These are phyloP conservation scores for Stichodactyla helianthus DNA, from an alignment of 64 coral and sea anemone species.

Conservation along the genomic window DNA sequence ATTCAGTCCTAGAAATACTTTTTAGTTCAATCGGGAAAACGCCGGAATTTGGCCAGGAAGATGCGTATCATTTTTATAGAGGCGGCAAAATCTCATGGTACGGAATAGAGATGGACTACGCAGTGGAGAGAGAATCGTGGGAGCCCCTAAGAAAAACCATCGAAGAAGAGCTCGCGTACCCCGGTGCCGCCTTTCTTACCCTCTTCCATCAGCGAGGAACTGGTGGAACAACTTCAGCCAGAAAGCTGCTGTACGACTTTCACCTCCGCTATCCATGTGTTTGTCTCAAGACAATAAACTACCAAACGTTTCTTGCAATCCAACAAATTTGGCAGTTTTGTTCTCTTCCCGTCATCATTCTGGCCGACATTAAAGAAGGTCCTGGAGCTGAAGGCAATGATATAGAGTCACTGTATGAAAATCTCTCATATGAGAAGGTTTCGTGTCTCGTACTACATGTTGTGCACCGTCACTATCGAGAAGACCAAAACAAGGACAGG, in stretches of 20 bases:
- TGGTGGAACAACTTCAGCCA: slow-evolving; percentile 70
- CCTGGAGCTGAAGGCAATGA: slow-evolving; percentile 31
- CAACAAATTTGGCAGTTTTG: slow-evolving; percentile 46
- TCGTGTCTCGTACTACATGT: slow-evolving; percentile 42
- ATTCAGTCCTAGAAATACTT: slow-evolving; percentile 45
- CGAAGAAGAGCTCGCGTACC: slow-evolving; percentile 2
- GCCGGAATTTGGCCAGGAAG: slow-evolving; percentile 41
- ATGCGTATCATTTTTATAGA: slow-evolving; percentile 57
- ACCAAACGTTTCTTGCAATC: slow-evolving; percentile 33
- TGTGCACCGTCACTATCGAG: not conserved
- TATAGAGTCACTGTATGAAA: slow-evolving; percentile 27
- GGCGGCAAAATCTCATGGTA: slow-evolving; percentile 77
- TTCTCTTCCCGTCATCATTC: slow-evolving; percentile 39
- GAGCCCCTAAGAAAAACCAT: slow-evolving; percentile 1
- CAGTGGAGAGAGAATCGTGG: slow-evolving; percentile 50
- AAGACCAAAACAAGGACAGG: not conserved
- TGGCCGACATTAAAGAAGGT: slow-evolving; percentile 37
- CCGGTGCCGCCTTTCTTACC: slow-evolving; percentile 14
- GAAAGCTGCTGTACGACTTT: slow-evolving; percentile 43
- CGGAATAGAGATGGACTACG: slow-evolving; percentile 51
- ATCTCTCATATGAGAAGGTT: slow-evolving; percentile 56
- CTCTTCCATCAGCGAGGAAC: slow-evolving; percentile 59
- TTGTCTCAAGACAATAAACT: slow-evolving; percentile 31
- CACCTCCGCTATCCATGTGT: slow-evolving; percentile 54
- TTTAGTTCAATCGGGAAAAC: slow-evolving; percentile 34